Evolutionary conservation across 1,140 invertebrate genomes (phyloP).

Genomic region (Leptinotarsa texana): DNA sequence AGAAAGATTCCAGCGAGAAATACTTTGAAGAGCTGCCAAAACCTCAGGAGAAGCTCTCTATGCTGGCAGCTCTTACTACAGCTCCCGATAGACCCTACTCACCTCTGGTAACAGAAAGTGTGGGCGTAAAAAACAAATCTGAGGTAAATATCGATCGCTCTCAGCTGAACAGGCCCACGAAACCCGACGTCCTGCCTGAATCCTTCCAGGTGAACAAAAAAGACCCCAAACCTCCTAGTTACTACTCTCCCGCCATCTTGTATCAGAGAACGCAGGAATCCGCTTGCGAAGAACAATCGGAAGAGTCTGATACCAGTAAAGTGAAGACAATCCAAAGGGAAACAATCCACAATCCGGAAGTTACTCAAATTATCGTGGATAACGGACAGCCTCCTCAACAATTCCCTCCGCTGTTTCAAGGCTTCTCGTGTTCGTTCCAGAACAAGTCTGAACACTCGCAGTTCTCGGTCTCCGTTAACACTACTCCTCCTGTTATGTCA

Average conservation of each 20-base stretch:
- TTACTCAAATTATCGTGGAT: conserved; percentile 30
- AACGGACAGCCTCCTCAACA: conserved; percentile 25
- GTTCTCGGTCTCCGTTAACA: conserved; percentile 45
- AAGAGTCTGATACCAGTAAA: conserved; percentile 34
- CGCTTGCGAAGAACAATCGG: conserved; percentile 27
- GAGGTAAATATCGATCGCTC: conserved; percentile 21
- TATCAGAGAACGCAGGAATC: conserved; percentile 30
- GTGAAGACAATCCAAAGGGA: conserved; percentile 36
- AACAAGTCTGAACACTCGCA: conserved; percentile 46
- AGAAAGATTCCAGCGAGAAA: conserved; percentile 44
- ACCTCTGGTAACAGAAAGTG: conserved; percentile 34
- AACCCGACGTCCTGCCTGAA: conserved; percentile 38
- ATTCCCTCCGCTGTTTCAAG: conserved; percentile 44
- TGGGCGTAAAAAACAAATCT: conserved; percentile 9
- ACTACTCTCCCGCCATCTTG: conserved; percentile 33
- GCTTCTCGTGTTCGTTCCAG: conserved; percentile 46
- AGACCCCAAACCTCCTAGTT: conserved; percentile 40
- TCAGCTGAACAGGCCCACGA: conserved; percentile 35
- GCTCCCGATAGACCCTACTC: conserved; percentile 55
- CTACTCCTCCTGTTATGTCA: conserved; percentile 41
- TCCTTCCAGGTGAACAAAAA: conserved; percentile 39
- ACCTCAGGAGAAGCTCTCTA: conserved; percentile 54
- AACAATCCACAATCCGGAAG: conserved; percentile 33
- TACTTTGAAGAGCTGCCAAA: conserved; percentile 57
- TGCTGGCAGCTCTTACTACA: conserved; percentile 58